Conservation (phyloP, 1,140 invertebrate species). For the Schlechtendalia chinensis region DNA sequence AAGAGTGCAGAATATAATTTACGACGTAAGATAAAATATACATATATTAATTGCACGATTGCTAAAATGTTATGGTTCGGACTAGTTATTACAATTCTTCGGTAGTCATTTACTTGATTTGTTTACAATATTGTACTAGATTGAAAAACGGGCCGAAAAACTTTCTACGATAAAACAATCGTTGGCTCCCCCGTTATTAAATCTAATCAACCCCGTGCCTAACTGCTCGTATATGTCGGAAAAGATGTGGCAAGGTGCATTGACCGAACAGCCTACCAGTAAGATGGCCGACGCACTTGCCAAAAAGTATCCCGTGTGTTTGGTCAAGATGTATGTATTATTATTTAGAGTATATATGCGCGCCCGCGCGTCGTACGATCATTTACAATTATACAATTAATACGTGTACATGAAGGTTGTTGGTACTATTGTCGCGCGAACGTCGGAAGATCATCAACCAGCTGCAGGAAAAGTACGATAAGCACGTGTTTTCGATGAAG, state of each 20-base stretch:
- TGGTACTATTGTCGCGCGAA: slow-evolving; percentile 25
- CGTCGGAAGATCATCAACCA: slow-evolving; percentile 18
- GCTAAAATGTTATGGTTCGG: neutral
- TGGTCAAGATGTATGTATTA: slow-evolving; percentile 38
- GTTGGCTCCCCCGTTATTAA: neutral
- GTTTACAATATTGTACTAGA: neutral
- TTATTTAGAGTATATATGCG: too few species aligned
- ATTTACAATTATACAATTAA: too few species aligned
- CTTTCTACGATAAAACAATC: neutral
- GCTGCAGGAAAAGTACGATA: slow-evolving; percentile 16
- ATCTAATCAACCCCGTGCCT: neutral
- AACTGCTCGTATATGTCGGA: slow-evolving; percentile 4
- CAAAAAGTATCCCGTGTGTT: slow-evolving; percentile 25
- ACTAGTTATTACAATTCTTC: neutral
- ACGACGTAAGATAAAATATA: too few species aligned
- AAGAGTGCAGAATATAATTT: too few species aligned
- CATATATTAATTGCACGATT: neutral
- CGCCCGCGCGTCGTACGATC: too few species aligned
- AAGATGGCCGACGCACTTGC: slow-evolving; percentile 17
- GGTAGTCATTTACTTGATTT: neutral
- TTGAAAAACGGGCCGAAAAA: too few species aligned
- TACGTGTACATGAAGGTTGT: too few species aligned
- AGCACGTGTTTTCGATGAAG: neutral
- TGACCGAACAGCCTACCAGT: too few species aligned
- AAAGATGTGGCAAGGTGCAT: slow-evolving; percentile 42